Evolutionary conservation across 1,140 invertebrate species (phyloP).

Genomic region (Amyelois transitella): DNA sequence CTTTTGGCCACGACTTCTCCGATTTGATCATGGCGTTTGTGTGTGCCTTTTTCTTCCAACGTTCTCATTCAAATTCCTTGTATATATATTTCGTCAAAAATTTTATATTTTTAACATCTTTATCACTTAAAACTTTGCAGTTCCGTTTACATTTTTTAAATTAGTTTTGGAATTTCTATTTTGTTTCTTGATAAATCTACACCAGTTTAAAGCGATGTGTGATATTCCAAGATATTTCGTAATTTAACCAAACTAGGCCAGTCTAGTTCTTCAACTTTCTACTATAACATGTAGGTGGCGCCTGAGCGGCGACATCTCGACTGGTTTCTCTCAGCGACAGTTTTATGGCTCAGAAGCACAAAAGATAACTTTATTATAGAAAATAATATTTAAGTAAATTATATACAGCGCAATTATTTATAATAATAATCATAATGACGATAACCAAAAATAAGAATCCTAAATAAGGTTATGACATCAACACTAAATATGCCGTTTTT

Average conservation of each 20-base stretch:
- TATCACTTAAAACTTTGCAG: too few species aligned
- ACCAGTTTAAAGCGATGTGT: conserved; percentile 37
- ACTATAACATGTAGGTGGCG: conserved; percentile 46
- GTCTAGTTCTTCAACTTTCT: conserved; percentile 69
- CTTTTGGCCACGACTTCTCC: conserved; percentile 7
- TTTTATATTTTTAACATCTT: too few species aligned
- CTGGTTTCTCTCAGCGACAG: conserved; percentile 18
- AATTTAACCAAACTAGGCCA: conserved; percentile 46
- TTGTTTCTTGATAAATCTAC: too few species aligned
- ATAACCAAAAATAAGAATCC: conserved; percentile 18
- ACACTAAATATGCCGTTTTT: conserved; percentile 21
- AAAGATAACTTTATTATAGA: conserved; percentile 4
- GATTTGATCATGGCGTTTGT: conserved; percentile 1
- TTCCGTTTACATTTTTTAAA: too few species aligned
- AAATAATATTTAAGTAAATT: neutral
- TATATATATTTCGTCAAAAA: too few species aligned
- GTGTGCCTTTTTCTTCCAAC: too few species aligned
- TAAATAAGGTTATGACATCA: conserved; percentile 28
- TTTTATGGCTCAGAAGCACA: conserved; percentile 10
- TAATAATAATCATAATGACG: conserved; percentile 18
- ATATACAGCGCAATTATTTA: conserved; percentile 12
- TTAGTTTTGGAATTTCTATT: too few species aligned
- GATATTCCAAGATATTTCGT: conserved; percentile 42
- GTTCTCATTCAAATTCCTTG: too few species aligned
- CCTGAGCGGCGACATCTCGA: conserved; percentile 27